phyloP scores from a whole-genome alignment of 2,888 invertebrate genomes.

The Geophilus truncorum region DNA sequence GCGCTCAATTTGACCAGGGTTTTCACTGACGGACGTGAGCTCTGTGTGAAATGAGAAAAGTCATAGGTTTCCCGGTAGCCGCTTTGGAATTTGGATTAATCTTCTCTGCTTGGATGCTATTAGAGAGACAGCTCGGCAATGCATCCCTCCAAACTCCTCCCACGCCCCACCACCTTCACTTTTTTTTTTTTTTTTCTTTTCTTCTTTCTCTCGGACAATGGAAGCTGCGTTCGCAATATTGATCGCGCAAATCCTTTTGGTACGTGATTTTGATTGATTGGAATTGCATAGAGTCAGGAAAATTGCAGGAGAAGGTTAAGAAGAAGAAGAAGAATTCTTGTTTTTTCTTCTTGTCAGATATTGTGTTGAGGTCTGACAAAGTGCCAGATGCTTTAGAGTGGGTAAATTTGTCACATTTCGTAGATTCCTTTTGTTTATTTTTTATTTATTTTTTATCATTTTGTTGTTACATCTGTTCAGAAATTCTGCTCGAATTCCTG shows the following conservation, averaged over 20 bases:
- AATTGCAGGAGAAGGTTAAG: neutral
- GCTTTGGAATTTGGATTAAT: conserved; percentile 12
- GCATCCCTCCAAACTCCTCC: too few species aligned
- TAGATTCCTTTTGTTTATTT: neutral
- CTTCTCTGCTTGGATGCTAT: neutral
- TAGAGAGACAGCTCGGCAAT: neutral
- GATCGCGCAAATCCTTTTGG: neutral
- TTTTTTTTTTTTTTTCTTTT: neutral
- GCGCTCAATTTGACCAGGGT: conserved; percentile 1
- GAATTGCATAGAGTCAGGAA: neutral
- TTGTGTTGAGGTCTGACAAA: conserved; percentile 5
- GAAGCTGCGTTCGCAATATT: neutral
- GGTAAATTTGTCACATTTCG: neutral
- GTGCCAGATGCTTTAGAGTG: neutral
- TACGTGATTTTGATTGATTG: conserved; percentile 14
- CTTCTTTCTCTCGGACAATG: neutral
- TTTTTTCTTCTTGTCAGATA: neutral
- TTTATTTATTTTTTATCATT: neutral
- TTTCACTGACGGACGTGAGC: neutral
- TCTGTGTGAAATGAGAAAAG: neutral
- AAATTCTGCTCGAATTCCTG: neutral
- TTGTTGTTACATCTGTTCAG: neutral
- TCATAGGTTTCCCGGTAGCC: neutral
- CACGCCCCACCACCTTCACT: too few species aligned
- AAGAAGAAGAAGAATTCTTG: too few species aligned